phyloP scores from a whole-genome alignment of 1,140 invertebrate species.

The Calycopis cecrops region DNA sequence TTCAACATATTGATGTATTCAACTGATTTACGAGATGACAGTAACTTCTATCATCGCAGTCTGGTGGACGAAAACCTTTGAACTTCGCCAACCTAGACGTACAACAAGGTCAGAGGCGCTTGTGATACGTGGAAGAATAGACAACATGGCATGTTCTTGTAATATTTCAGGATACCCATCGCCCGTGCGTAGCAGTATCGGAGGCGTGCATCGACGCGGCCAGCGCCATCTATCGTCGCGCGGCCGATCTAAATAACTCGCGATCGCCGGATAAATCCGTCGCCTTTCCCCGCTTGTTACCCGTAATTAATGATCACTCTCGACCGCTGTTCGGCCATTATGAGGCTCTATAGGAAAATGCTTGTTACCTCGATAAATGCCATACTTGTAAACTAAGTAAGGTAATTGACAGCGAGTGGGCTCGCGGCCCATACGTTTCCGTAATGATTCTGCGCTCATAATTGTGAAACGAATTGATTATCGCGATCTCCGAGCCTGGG shows the following conservation, averaged over 20 bases:
- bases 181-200: constrained; percentile 32
- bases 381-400: constrained; percentile 29
- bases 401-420: constrained; percentile 11
- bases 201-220: constrained; percentile 50
- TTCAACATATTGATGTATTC: too few species aligned
- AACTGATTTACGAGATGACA: too few species aligned
- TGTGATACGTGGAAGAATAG: too few species aligned
- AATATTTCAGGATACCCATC: not conserved
- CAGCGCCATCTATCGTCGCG: constrained; percentile 56
- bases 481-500: too few species aligned
- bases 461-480: too few species aligned
- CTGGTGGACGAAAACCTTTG: too few species aligned
- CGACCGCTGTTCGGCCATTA: constrained; percentile 52
- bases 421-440: not conserved
- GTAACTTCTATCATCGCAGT: too few species aligned
- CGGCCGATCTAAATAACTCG: constrained; percentile 56
- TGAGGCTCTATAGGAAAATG: constrained; percentile 51
- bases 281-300: constrained; percentile 48
- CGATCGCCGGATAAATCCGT: constrained; percentile 57
- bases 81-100: too few species aligned
- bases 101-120: too few species aligned
- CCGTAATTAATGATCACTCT: constrained; percentile 59
- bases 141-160: too few species aligned
- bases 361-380: constrained; percentile 35
- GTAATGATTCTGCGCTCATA: too few species aligned